Conservation (phyloP, 2,113 vertebrate genomes). For the Oreotrochilus melanogaster region DNA sequence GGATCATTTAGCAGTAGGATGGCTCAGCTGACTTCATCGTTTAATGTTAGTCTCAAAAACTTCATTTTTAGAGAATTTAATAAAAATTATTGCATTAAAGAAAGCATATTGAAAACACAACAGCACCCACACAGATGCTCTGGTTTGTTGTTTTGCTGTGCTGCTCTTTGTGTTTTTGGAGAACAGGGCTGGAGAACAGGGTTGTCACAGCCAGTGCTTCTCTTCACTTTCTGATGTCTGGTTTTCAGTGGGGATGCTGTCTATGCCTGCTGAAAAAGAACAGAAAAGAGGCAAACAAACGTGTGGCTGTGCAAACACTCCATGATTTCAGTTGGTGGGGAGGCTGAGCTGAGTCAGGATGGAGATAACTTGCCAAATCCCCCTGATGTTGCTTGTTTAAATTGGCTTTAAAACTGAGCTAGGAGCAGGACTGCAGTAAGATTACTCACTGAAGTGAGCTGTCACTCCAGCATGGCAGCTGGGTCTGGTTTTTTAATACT, state of each 20-base stretch:
- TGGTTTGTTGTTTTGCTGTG: accelerated
- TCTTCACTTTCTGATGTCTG: not conserved
- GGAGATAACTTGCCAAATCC: not conserved
- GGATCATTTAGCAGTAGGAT: not conserved
- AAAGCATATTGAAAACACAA: not conserved
- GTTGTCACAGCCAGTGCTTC: not conserved
- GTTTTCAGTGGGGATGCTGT: not conserved
- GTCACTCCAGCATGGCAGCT: not conserved
- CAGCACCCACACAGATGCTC: not conserved
- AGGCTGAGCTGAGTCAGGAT: constrained; percentile 3
- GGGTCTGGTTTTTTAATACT: not conserved
- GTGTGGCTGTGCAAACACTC: not conserved
- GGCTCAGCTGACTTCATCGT: not conserved
- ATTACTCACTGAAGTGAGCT: not conserved
- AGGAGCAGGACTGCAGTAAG: not conserved
- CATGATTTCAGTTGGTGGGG: not conserved
- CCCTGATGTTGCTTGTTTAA: not conserved
- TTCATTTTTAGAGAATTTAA: not conserved
- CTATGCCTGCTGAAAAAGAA: not conserved
- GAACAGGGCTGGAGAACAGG: not conserved
- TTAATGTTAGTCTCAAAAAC: not conserved
- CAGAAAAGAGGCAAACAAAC: not conserved
- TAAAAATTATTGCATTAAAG: not conserved
- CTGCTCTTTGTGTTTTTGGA: not conserved
- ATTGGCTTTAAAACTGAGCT: not conserved